A percentile compares a stretch with the other conserved stretches of the same genome.
These are phyloP conservation scores for Leucoptera coffeella DNA, from an alignment of 2,888 invertebrate species.

Conservation along the genomic window DNA sequence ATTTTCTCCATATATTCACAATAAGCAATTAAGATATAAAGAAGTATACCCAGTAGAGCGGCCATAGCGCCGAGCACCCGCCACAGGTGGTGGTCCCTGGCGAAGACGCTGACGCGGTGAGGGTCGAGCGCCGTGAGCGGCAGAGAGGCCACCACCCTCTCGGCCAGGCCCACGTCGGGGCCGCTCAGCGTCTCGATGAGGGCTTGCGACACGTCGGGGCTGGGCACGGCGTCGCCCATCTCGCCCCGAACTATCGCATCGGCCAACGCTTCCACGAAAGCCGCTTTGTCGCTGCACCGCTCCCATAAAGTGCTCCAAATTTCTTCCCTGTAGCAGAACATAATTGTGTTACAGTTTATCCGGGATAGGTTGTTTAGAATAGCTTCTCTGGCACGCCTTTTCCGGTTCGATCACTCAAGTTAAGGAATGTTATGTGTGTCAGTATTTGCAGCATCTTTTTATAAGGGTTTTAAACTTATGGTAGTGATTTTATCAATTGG, in stretches of 20 bases:
- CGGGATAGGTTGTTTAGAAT: no score
- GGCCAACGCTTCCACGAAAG: constrained; percentile 57
- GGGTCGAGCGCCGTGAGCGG: constrained; percentile 36
- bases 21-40: no score
- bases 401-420: no score
- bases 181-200: constrained; percentile 62
- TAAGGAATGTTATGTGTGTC: no score
- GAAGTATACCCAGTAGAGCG: constrained; percentile 31
- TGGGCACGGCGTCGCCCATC: constrained; percentile 47
- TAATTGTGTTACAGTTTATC: no score
- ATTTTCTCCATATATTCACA: no score
- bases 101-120: constrained; percentile 35
- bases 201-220: constrained; percentile 56
- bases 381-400: no score
- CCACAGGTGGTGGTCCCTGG: constrained; percentile 27
- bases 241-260: constrained; percentile 61
- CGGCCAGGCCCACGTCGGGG: constrained; percentile 56
- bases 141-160: constrained; percentile 54
- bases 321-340: constrained; percentile 22
- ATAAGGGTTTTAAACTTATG: no score
- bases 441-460: no score
- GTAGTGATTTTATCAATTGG: no score
- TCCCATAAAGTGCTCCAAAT: constrained; percentile 39
- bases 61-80: constrained; percentile 36
- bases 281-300: constrained; percentile 39